Evolutionary conservation across 1,140 invertebrate genomes (phyloP).

Genomic region (Agrilus planipennis): DNA sequence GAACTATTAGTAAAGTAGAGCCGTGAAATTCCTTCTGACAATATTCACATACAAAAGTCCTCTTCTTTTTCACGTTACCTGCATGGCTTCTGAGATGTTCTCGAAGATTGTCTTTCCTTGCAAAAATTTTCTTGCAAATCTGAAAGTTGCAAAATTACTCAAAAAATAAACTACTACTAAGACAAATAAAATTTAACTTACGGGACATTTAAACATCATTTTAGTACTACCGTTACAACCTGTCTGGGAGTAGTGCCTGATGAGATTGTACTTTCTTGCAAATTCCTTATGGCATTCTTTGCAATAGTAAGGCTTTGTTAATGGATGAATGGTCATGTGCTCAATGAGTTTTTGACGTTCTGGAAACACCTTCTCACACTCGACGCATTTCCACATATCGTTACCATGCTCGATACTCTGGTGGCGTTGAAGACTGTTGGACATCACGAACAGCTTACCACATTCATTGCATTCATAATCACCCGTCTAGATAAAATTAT

Average conservation of each 20-base stretch:
- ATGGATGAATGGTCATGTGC: slow-evolving; percentile 25
- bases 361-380: slow-evolving; percentile 23
- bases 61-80: slow-evolving; percentile 50
- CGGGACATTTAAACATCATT: slow-evolving; percentile 47
- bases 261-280: slow-evolving; percentile 61
- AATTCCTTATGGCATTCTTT: slow-evolving; percentile 52
- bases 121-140: slow-evolving; percentile 60
- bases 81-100: slow-evolving; percentile 63
- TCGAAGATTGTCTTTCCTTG: slow-evolving; percentile 62
- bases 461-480: slow-evolving; percentile 40
- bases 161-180: slow-evolving; percentile 12
- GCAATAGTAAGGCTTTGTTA: slow-evolving; percentile 41
- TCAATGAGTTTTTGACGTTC: slow-evolving; percentile 17
- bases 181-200: slow-evolving; percentile 18
- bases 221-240: slow-evolving; percentile 53
- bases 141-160: slow-evolving; percentile 25
- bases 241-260: slow-evolving; percentile 60
- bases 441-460: slow-evolving; percentile 53
- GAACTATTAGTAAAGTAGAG: slow-evolving; percentile 50
- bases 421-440: slow-evolving; percentile 61
- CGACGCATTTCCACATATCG: slow-evolving; percentile 21
- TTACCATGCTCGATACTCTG: slow-evolving; percentile 36
- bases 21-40: slow-evolving; percentile 62
- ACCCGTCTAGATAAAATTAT: slow-evolving; percentile 33
- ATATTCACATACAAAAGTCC: slow-evolving; percentile 48